These are phyloP conservation scores for Odontothrips loti DNA, from an alignment of 2,888 invertebrate genomes.

Conservation along the genomic window DNA sequence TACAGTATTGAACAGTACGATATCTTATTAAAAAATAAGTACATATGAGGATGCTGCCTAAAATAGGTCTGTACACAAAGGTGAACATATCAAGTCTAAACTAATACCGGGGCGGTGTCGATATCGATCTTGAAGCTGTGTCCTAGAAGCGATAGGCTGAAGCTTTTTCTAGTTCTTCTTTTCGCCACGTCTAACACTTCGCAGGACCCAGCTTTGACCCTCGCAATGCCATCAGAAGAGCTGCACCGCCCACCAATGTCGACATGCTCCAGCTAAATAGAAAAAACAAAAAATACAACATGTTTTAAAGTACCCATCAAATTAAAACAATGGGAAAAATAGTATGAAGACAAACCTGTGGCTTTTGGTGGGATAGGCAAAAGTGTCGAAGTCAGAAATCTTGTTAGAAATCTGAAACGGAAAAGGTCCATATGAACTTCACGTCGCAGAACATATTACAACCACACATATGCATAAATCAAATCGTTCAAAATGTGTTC, in stretches of 20 bases:
- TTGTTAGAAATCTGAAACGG: background rate
- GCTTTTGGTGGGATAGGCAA: background rate
- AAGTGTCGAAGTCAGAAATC: background rate
- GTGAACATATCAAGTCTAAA: too few species aligned
- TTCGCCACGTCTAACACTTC: background rate
- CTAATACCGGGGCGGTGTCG: background rate
- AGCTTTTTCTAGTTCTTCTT: background rate
- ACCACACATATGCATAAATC: background rate
- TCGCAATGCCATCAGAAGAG: background rate
- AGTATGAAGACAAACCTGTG: background rate
- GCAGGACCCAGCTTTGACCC: background rate
- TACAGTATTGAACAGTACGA: too few species aligned
- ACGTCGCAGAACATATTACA: too few species aligned
- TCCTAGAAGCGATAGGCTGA: constrained; percentile 5
- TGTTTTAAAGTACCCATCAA: background rate
- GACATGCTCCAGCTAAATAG: constrained; percentile 3
- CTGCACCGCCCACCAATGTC: background rate
- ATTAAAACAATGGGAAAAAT: background rate
- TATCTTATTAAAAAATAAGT: too few species aligned
- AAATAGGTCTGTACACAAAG: too few species aligned
- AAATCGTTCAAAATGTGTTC: background rate
- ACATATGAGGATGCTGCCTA: too few species aligned
- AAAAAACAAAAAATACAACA: background rate
- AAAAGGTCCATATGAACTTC: too few species aligned
- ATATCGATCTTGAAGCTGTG: background rate